Evolutionary conservation across 2,797 vertebrate species (phyloP).

Genomic region (Thripadectes ignobilis): DNA sequence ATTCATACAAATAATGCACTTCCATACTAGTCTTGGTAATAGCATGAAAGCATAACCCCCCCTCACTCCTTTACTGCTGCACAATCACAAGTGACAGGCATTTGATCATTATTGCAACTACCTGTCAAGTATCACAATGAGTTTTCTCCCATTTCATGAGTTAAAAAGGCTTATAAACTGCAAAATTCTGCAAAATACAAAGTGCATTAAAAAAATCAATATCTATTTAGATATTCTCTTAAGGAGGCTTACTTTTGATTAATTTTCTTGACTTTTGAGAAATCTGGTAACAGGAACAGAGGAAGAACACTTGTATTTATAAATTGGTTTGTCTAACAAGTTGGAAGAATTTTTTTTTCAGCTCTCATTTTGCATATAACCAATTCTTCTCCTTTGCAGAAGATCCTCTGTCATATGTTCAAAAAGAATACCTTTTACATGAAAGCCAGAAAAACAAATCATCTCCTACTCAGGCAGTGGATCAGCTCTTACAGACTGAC

Average conservation of each 20-base stretch:
- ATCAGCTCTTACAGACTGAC: background rate
- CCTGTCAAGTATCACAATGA: constrained; percentile 14
- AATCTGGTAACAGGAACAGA: constrained; percentile 29
- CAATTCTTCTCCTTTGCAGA: background rate
- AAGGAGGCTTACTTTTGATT: constrained; percentile 33
- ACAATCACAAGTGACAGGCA: constrained; percentile 10
- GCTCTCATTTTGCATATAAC: background rate
- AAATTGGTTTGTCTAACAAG: constrained; percentile 39
- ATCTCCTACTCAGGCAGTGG: background rate
- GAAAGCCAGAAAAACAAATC: background rate
- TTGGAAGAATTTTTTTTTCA: background rate
- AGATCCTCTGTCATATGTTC: background rate
- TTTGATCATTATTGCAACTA: constrained; percentile 41
- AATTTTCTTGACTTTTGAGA: constrained; percentile 38
- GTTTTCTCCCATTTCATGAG: background rate
- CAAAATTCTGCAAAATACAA: constrained; percentile 3
- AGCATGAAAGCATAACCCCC: background rate
- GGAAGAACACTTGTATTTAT: constrained; percentile 19
- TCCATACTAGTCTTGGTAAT: background rate
- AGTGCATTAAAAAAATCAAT: background rate
- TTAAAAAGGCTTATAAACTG: constrained; percentile 15
- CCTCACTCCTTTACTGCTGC: background rate
- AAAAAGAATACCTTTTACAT: too few species aligned
- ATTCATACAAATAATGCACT: background rate
- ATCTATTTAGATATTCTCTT: constrained; percentile 30